Percentiles rank a stretch among this genome's conserved stretches.
Conservation (phyloP, 2,113 vertebrate species). For the Promerops cafer region DNA sequence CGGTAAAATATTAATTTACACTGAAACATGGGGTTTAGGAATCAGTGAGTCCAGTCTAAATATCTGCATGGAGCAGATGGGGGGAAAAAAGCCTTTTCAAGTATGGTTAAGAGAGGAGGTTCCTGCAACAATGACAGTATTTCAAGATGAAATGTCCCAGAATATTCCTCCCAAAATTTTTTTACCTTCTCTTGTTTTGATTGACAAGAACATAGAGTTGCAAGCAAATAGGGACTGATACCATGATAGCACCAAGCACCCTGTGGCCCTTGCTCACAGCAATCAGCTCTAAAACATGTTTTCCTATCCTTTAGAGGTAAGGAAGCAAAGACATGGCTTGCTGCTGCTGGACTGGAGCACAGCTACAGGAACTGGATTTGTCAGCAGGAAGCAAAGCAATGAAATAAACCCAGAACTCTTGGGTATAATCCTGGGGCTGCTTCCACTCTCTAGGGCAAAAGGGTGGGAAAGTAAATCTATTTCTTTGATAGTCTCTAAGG, state of each 20-base stretch:
- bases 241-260: not conserved
- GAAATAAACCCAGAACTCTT: not conserved
- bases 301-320: not conserved
- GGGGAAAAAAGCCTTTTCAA: fast-evolving
- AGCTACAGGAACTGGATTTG: not conserved
- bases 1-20: not conserved
- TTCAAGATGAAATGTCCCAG: not conserved
- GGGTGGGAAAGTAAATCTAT: not conserved
- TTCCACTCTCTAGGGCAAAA: not conserved
- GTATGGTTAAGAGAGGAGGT: not conserved
- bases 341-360: not conserved
- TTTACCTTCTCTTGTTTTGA: not conserved
- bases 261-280: not conserved
- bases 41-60: not conserved
- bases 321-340: not conserved
- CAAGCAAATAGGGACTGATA: not conserved
- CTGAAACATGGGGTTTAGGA: not conserved
- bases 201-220: not conserved
- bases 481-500: not conserved
- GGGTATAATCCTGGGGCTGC: not conserved
- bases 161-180: not conserved
- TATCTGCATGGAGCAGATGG: not conserved
- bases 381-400: not conserved
- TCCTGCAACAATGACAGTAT: not conserved
- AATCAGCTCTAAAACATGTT: not conserved